Percentiles rank a stretch among this genome's conserved stretches.
Evolutionary conservation across 2,888 invertebrate species (phyloP).

Genomic region (Rhaphigaster nebulosa): DNA sequence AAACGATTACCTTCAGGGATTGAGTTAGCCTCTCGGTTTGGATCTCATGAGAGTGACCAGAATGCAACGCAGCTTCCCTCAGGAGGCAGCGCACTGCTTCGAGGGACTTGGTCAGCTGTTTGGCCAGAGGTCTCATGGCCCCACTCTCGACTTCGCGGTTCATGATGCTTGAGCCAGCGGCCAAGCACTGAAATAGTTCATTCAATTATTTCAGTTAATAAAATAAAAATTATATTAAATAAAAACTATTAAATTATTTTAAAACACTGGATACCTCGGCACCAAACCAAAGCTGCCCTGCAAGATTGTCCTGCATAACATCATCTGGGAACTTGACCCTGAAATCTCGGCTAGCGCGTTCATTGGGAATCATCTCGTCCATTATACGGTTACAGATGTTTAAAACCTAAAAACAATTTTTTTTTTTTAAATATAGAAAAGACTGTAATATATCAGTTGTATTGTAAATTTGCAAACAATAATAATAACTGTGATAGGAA

Average conservation of each 20-base stretch:
- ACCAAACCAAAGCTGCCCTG: conserved; percentile 99
- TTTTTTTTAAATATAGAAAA: not conserved
- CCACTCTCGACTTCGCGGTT: conserved; percentile 96
- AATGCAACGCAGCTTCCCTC: conserved; percentile 83
- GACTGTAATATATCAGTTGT: not conserved
- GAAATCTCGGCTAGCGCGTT: conserved; percentile 93
- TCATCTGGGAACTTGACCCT: conserved; percentile 99
- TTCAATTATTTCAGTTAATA: too few relatives aligned
- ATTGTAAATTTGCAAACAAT: not conserved
- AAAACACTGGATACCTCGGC: conserved; percentile 81
- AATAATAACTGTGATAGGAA: too few relatives aligned
- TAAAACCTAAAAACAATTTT: conserved; percentile 76
- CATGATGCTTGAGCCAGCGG: conserved; percentile 98
- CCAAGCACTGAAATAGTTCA: conserved; percentile 81
- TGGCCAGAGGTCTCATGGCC: conserved; percentile 95
- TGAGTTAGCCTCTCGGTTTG: conserved; percentile 67
- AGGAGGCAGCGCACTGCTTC: conserved; percentile 92
- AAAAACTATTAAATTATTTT: not conserved
- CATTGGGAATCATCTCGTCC: conserved; percentile 89
- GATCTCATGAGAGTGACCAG: conserved; percentile 66
- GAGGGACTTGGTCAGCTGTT: conserved; percentile 94
- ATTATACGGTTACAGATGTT: conserved; percentile 95
- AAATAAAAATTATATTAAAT: not conserved
- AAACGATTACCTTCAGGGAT: conserved; percentile 70
- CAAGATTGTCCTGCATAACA: conserved; percentile 96